Conservation (phyloP, 2,888 invertebrate species). For the Empis livida region DNA sequence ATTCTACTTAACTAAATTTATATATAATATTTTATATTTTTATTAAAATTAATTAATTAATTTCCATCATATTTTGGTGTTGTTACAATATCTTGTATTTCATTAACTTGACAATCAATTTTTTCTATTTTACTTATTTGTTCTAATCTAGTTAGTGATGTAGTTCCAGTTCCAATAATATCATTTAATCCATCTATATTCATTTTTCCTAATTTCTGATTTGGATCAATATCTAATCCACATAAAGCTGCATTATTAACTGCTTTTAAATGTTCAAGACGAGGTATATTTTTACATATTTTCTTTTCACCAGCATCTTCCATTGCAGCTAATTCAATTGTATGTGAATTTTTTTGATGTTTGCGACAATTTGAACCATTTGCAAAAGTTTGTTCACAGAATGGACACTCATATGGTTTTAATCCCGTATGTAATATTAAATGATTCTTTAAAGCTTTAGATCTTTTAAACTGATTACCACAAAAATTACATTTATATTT, state of each 20-base stretch:
- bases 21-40: no score
- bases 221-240: no score
- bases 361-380: slow-evolving; percentile 32
- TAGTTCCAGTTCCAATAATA: no score
- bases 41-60: no score
- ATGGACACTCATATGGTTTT: slow-evolving; percentile 16
- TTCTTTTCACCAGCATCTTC: neutral
- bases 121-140: no score
- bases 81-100: no score
- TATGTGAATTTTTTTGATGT: slow-evolving; percentile 34
- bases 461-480: slow-evolving; percentile 15
- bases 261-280: neutral
- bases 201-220: no score
- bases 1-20: no score
- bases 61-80: no score
- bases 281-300: slow-evolving; percentile 1
- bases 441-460: slow-evolving; percentile 17
- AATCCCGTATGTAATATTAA: slow-evolving; percentile 16
- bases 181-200: no score
- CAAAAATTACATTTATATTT: slow-evolving; percentile 17
- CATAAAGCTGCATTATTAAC: neutral
- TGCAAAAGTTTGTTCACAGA: slow-evolving; percentile 19
- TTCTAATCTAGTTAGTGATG: no score
- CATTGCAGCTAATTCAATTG: slow-evolving; percentile 31
- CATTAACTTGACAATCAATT: no score